A percentile compares a stretch with the other conserved stretches of the same genome.
phyloP scores from a whole-genome alignment of 2,888 invertebrate genomes.

The Siphonodentalium dalli region DNA sequence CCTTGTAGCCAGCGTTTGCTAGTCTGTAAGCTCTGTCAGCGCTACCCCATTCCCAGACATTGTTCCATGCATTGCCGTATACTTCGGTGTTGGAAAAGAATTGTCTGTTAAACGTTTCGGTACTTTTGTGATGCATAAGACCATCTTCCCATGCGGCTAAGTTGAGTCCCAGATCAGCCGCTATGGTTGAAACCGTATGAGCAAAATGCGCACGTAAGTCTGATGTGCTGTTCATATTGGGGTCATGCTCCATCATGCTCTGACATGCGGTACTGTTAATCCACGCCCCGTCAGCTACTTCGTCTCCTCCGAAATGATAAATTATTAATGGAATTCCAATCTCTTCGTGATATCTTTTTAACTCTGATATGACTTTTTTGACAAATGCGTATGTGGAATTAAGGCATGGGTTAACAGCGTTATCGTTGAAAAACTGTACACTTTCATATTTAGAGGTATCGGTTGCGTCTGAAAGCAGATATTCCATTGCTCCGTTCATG shows the following conservation, averaged over 20 bases:
- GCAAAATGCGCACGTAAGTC: conserved; percentile 34
- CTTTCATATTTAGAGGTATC: conserved; percentile 30
- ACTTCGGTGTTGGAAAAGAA: conserved; percentile 22
- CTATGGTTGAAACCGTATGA: conserved; percentile 24
- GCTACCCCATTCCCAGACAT: conserved; percentile 47
- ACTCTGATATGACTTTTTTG: conserved; percentile 18
- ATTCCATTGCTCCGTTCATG: conserved; percentile 27
- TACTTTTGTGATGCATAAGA: conserved; percentile 16
- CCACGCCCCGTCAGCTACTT: conserved; percentile 37
- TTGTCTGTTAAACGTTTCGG: conserved; percentile 25
- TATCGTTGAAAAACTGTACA: conserved; percentile 37
- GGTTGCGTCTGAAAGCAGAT: conserved; percentile 27
- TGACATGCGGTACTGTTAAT: conserved; percentile 32
- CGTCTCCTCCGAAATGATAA: conserved; percentile 39
- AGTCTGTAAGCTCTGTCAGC: conserved; percentile 38
- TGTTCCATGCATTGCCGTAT: conserved; percentile 42
- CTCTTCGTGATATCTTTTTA: conserved; percentile 28
- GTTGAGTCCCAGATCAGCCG: conserved; percentile 26
- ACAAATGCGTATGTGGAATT: conserved; percentile 35
- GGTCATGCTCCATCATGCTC: not conserved
- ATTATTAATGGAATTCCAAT: conserved; percentile 30
- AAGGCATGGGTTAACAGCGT: conserved; percentile 45
- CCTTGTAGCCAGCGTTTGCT: conserved; percentile 53
- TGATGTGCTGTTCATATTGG: conserved; percentile 13
- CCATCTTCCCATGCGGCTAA: conserved; percentile 51